A percentile compares a stretch with the other conserved stretches of the same genome.
phyloP scores from a whole-genome alignment of 2,797 vertebrate genomes.

The Linurgus olivaceus region DNA sequence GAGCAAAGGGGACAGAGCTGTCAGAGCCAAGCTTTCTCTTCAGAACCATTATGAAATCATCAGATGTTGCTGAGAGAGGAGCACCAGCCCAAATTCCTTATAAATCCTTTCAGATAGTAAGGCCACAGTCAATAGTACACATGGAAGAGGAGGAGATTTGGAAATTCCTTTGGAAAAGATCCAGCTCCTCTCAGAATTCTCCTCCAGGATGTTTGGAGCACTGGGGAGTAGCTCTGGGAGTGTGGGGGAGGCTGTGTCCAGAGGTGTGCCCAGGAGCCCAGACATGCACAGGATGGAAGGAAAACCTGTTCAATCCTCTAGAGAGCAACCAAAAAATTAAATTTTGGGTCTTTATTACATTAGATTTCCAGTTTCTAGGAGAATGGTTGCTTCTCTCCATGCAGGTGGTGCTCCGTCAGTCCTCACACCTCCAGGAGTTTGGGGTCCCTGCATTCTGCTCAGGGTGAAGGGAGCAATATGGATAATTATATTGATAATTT shows the following conservation, averaged over 20 bases:
- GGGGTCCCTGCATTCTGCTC: background rate
- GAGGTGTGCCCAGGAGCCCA: background rate
- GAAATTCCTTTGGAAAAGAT: background rate
- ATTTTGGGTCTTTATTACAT: background rate
- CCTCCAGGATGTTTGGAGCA: background rate
- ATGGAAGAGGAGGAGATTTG: background rate
- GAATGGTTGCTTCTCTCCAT: accelerated
- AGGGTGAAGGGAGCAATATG: background rate
- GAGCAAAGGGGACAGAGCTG: background rate
- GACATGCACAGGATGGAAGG: accelerated
- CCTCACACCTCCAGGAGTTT: background rate
- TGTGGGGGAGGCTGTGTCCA: accelerated
- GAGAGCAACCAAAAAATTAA: background rate
- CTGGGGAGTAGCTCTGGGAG: accelerated
- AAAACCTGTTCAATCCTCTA: background rate
- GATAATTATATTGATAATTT: background rate
- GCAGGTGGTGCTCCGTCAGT: background rate
- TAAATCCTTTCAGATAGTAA: background rate
- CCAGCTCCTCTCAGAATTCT: background rate
- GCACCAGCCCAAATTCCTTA: background rate
- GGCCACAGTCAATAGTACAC: background rate
- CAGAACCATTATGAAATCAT: accelerated
- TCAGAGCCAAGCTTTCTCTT: accelerated
- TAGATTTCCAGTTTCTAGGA: background rate
- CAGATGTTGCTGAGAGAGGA: background rate